phyloP scores from a whole-genome alignment of 2,113 vertebrate genomes.

The Paracanthobrama guichenoti region DNA sequence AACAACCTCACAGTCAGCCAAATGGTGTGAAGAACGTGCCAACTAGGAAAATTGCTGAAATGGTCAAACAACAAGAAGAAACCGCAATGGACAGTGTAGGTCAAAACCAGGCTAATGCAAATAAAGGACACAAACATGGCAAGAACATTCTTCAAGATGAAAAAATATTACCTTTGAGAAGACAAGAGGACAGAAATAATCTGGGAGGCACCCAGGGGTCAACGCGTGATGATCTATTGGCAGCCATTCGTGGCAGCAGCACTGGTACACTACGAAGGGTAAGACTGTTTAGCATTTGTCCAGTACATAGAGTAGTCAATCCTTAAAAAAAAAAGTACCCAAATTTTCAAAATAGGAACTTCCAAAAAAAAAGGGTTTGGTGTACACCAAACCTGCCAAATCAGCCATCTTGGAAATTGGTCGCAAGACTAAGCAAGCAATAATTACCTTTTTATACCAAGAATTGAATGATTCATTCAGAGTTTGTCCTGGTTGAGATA shows the following conservation, averaged over 20 bases:
- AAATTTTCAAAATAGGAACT: background rate
- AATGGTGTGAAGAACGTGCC: conserved; percentile 72
- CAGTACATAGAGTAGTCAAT: background rate
- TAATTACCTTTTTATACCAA: conserved; percentile 19
- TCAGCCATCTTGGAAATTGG: background rate
- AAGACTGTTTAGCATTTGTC: conserved; percentile 57
- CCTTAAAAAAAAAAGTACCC: background rate
- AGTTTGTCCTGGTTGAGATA: background rate
- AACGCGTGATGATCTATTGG: conserved; percentile 84
- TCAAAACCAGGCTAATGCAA: conserved; percentile 81
- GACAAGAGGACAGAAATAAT: conserved; percentile 73
- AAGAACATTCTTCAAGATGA: conserved; percentile 84
- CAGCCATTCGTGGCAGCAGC: conserved; percentile 84
- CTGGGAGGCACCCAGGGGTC: conserved; percentile 68
- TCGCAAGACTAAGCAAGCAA: background rate
- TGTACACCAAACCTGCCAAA: background rate
- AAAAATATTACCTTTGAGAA: conserved; percentile 79
- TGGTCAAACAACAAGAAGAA: conserved; percentile 81
- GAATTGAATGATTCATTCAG: conserved; percentile 12
- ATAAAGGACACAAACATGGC: conserved; percentile 79
- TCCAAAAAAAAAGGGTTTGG: background rate
- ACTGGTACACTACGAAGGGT: conserved; percentile 79
- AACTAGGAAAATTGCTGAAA: conserved; percentile 82
- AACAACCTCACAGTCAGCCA: conserved; percentile 11
- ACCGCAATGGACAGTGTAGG: conserved; percentile 68